Conservation (phyloP, 2,797 vertebrate genomes). For the Enteromius paludinosus region DNA sequence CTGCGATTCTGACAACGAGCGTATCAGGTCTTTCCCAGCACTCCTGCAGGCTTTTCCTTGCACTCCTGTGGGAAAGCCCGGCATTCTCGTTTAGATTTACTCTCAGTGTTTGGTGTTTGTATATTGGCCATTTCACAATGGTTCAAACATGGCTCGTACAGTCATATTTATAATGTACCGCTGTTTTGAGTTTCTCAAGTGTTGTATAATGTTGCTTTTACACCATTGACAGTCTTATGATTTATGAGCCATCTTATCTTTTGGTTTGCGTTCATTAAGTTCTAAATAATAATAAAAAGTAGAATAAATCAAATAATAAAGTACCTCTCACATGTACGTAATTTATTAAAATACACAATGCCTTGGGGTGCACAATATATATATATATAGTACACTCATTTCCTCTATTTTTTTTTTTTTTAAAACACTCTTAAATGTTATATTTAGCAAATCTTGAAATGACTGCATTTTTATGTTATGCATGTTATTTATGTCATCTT, state of each 20-base stretch:
- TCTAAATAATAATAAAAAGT: background rate
- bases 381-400: background rate
- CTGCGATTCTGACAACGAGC: slow-evolving; percentile 3
- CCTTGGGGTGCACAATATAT: background rate
- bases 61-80: slow-evolving; percentile 4
- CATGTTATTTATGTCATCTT: no score
- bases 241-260: slow-evolving; percentile 5
- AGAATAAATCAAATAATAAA: background rate
- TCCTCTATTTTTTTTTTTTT: background rate
- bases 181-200: slow-evolving; percentile 33
- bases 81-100: slow-evolving; percentile 2
- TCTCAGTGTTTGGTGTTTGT: slow-evolving; percentile 19
- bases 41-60: slow-evolving; percentile 6
- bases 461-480: background rate
- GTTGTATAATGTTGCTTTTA: slow-evolving; percentile 23
- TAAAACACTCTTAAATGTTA: background rate
- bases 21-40: slow-evolving; percentile 23
- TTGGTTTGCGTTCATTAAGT: slow-evolving; percentile 1
- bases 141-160: slow-evolving; percentile 5
- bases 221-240: background rate
- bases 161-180: background rate
- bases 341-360: background rate
- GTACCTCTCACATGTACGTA: background rate
- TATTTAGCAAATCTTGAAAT: background rate
- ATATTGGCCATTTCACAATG: slow-evolving; percentile 27